Evolutionary conservation across 2,888 invertebrate genomes (phyloP), one percentile per base, ranked within the genome.

Genomic region (Allygus modestus): DNA sequence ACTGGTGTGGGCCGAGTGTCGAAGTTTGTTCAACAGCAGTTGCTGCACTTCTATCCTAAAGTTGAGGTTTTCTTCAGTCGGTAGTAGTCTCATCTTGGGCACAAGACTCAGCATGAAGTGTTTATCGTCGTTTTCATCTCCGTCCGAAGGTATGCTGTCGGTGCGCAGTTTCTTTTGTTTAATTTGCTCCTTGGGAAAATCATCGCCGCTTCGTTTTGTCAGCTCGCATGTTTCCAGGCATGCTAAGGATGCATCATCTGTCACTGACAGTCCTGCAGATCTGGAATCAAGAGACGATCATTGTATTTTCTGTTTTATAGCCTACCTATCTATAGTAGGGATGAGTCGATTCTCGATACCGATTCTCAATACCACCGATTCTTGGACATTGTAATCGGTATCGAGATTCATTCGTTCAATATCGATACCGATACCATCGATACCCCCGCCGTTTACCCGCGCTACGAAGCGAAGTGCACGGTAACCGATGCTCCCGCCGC

Each of bases 31-130:
- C 23, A 82, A 26, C 37, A 77, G 77, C 31, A 77, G 26, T 43
- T 77, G 77, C 41, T 77, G 61, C 1, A 82, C 69, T 23, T 43
- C 65, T 2, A 65, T 28, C 58, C 26, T 71, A 33, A 61, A 65
- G 54, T 75, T 37, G 37, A 85, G 58, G 31, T 83, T 85, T 61
- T 82, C 65, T n/a, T 37, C 37, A 1, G 23, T 61, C 23, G 82
- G 41, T 26, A 82, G 23, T n/a, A 58, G 65, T 65, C 65, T 82
- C 82, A 82, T 82, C 17, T 43, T 65, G 12, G 82, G 82, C 23
- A 82, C 43, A 17, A 82, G 37, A 17, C 65, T 65, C 43, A 82
- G 12, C 58, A 82, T 43, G 58, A 82, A 82, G 20, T 26, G 33
- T 65, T 82, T 82, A 41, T 82, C 82, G n/a, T 82, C 82, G 20